Evolutionary conservation across 2,113 vertebrate species (phyloP), one percentile per base, ranked within the genome.

Genomic region (Tylochromis polylepis): DNA sequence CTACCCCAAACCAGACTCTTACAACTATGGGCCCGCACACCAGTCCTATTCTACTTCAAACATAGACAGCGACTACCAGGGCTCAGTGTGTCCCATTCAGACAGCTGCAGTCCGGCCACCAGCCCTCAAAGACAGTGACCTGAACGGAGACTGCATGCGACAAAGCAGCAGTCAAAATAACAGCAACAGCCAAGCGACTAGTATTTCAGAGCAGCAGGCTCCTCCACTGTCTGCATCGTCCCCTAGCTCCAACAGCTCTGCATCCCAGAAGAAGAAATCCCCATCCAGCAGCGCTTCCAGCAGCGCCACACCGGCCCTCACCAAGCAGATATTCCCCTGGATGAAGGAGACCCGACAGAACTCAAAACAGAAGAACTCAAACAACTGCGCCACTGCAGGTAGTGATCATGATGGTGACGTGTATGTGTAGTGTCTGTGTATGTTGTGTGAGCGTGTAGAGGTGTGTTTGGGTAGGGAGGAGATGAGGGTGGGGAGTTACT

Each of bases 251-350:
- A 97, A 96, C 95, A 97, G 95, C 92, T 97, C 96, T n/a, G 95
- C 96, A 11, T 92, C 97, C 89, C 96, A 97, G 92, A 99, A 99
- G 96, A 99, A 99, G 96, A 99, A 99, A 84, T 96, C 97, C 16
- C 97, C 97, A 0, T 94, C 97, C 82, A 96, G 94, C 93, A 94
- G 96, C 81, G 95, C 97, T 4, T 94, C 95, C 22, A 95, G 95
- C 55, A 95, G 97, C 38, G 85, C 96, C 92, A 96, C 96, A n/a
- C 94, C 97, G 34, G 97, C 97, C 85, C 97, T 99, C 92, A 97
- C 98, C 57, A 99, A 99, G 94, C 98, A 99, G 93, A 99, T 99
- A 87, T 99, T 99, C 91, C 98, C 98, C 38, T 99, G 98, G 98
- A 99, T 99, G 98, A 99, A 99, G 93, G 98, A 99, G 95, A 97